Evolutionary conservation across 1,140 invertebrate genomes (phyloP), one percentile per base, ranked within the genome.

Genomic region (Kradibia gibbosae): DNA sequence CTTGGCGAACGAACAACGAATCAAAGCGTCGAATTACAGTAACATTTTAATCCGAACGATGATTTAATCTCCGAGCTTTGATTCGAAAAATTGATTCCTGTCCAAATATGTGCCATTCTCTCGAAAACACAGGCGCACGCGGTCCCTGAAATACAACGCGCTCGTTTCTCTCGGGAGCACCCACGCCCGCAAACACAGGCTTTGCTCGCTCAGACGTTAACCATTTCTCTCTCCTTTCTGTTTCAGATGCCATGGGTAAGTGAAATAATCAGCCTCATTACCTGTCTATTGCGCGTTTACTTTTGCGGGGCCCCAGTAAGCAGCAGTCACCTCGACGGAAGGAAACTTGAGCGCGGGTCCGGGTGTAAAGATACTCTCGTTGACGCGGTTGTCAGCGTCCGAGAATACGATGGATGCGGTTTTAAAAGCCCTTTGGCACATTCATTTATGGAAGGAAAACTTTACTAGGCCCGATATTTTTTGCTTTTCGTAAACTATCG

Each of bases 231-330:
- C 83, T 84, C 84, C 85, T 88, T 87, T 90, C 82, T 91, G 90
- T 91, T 91, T 88, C 89, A 91, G 90, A 91, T 86, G 90, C 90
- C 85, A 91, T 91, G 90, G 90, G 90, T 91, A 90, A 91, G 90
- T 90, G 86, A 84, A 82, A 78, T 78, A 82, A 82, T 82, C 67
- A n/a, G 31, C 72, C 73, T 28, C 72, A 73, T 78, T 75, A 50
- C 28, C 31, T 22, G 20, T 34, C 5, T 53, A 8, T 36, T 10
- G 73, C 78, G 78, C 55, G 70, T 50, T 80, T 36, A 53, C 22
- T 60, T 79, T 71, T 67, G 39, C 48, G 31, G 45, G 77, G 45
- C 7, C 42, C 36, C n/a, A 42, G 2, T 78, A 28, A 25, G 67
- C 50, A n/a, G 55, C 11, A 20, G 36, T 25, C 25, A 17, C n/a